Evolutionary conservation across 2,113 vertebrate genomes (phyloP), one percentile per base, ranked within the genome.

Genomic region (Canis aureus): DNA sequence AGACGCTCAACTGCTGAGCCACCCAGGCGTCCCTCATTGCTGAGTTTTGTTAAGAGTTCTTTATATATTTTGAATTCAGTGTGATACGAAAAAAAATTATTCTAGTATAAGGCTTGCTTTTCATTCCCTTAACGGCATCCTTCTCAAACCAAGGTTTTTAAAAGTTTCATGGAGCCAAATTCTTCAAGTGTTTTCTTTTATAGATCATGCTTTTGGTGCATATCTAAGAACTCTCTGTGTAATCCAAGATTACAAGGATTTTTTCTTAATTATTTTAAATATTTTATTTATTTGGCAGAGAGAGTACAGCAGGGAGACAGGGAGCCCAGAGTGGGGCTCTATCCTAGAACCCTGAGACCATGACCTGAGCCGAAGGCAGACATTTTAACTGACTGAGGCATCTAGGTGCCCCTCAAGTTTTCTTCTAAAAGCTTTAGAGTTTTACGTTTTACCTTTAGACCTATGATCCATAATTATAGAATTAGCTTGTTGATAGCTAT

Each of bases 171-270:
- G 25, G 43, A 89, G 38, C 25, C 64, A 55, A 51, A n/a, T 53
- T 73, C 79, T 71, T 55, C 49, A 16, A 1, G 8, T 62, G 43
- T 53, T 85, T 79, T 51, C 23, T 53, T 71, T 84, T 76, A 66
- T 67, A 22, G 10, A 67, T 74, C 27, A 49, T 90, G 67, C 15
- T 66, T 73, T 83, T 66, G 25, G 38, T 64, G 8, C 57, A 5
- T 90, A 35, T 90, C 87, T 76, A 55, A 76, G n/a, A 89, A 32
- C 23, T 89, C 57, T 73, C 89, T 57, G 49, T 79, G 57, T 84
- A 78, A 79, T 7, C 5, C 53, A 86, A 71, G 5, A 19, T 86
- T 27, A 71, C 16, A 51, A 13, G 59, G 19, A 51, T 69, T 84
- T 90, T 85, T 55, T 73, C 16, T 25, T 73, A 73, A 38, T 43